Evolutionary conservation across 2,888 invertebrate species (phyloP).

Genomic region (Parnassius orleans): DNA sequence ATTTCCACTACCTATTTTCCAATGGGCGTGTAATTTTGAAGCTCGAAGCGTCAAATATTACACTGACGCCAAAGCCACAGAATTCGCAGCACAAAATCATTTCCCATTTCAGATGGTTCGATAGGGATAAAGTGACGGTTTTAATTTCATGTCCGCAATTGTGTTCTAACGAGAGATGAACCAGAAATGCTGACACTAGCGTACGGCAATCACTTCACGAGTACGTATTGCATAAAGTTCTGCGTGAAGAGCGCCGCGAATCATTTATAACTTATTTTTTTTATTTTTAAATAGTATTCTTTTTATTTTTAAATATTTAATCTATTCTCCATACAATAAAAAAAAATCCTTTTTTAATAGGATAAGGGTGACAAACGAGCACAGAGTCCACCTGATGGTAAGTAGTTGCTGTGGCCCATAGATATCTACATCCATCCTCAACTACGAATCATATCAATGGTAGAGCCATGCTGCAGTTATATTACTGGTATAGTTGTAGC

Average conservation of each 20-base stretch:
- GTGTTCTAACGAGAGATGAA: conserved; percentile 74
- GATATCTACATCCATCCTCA: no score
- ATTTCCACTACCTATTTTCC: conserved; percentile 5
- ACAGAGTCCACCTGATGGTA: no score
- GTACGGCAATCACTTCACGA: conserved; percentile 65
- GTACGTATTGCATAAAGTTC: conserved; percentile 10
- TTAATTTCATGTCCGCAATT: conserved; percentile 70
- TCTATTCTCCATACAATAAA: no score
- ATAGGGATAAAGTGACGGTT: conserved; percentile 41
- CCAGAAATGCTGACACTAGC: conserved; percentile 76
- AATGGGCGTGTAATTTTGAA: conserved; percentile 15
- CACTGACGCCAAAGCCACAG: conserved; percentile 4
- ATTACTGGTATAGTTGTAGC: no score
- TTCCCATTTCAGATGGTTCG: conserved; percentile 21
- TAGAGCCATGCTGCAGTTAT: no score
- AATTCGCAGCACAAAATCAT: conserved; percentile 12
- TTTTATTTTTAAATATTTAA: neutral
- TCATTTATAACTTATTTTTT: neutral
- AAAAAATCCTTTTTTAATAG: no score
- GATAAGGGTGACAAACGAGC: no score
- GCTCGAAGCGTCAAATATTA: conserved; percentile 11
- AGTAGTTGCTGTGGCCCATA: no score
- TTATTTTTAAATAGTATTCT: neutral
- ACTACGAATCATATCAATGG: no score
- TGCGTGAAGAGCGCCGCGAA: conserved; percentile 18